A percentile compares a stretch with the other conserved stretches of the same genome.
Evolutionary conservation across 2,113 vertebrate genomes (phyloP).

Genomic region (Oriolus oriolus): DNA sequence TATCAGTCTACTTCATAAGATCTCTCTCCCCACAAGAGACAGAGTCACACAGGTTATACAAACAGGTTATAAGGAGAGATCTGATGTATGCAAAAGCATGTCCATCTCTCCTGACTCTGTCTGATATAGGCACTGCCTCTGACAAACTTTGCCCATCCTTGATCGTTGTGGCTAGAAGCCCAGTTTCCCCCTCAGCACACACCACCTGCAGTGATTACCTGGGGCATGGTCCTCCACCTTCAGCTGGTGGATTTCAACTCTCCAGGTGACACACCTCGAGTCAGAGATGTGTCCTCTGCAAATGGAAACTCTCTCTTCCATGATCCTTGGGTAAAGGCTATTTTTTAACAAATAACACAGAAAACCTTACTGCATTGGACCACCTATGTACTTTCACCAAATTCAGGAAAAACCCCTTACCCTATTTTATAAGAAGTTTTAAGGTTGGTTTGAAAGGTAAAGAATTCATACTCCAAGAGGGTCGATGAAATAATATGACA

Average conservation of each 20-base stretch:
- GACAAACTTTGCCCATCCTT: neutral
- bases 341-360: neutral
- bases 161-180: neutral
- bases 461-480: neutral
- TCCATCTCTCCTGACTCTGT: neutral
- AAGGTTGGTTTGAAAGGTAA: neutral
- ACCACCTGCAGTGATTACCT: neutral
- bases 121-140: neutral
- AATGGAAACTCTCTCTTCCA: neutral
- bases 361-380: neutral
- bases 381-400: neutral
- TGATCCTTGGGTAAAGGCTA: neutral
- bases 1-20: neutral
- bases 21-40: neutral
- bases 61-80: neutral
- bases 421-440: neutral
- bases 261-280: neutral
- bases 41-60: neutral
- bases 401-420: neutral
- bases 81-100: neutral
- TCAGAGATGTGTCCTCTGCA: neutral
- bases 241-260: neutral
- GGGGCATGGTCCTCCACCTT: neutral
- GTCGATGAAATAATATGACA: constrained; percentile 43
- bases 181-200: neutral